Evolutionary conservation across 1,140 invertebrate species (phyloP), one percentile per base, ranked within the genome.

Genomic region (Asobara japonica): DNA sequence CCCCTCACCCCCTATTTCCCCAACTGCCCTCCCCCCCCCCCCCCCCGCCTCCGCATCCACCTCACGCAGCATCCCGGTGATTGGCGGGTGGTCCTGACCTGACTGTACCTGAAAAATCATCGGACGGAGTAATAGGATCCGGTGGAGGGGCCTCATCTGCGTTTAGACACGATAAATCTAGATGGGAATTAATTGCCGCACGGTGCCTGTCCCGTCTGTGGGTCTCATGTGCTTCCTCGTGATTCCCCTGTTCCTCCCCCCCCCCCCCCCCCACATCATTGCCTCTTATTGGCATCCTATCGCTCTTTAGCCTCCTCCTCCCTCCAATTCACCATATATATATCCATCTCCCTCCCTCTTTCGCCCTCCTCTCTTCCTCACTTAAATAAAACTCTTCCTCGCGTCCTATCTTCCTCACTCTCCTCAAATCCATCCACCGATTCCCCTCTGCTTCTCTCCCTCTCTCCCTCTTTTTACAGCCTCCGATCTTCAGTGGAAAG

Each of bases 141-240:
- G 13, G 64, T 20, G 20, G 22, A 31, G 45, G 72, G 67, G 27
- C 20, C 68, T 77, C 76, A 80, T 80, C 79, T 73, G 41, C 69
- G 64, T 69, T 82, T 82, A 80, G 80, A 83, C 82, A 83, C 84
- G 82, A 85, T 85, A 85, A 84, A 85, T 85, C 82, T 83, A 78
- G 72, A 79, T 75, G 77, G 79, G 83, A 85, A 85, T 85, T 85
- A 85, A 85, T 84, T 85, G 84, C 83, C 83, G 71, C 81, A 81
- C 41, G 81, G 74, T 77, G 51, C 78, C 41, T 81, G 79, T 81
- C 80, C 73, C 67, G 77, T 74, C 79, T 73, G 74, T 71, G 68
- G 72, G 73, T 76, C 75, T 75, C 78, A 76, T 75, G 73, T 62
- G 66, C 33, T 27, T 71, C 31, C 64, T 65, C 45, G 11, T 25